Evolutionary conservation across 2,113 vertebrate genomes (phyloP).

Genomic region (Hippocampus abdominalis): DNA sequence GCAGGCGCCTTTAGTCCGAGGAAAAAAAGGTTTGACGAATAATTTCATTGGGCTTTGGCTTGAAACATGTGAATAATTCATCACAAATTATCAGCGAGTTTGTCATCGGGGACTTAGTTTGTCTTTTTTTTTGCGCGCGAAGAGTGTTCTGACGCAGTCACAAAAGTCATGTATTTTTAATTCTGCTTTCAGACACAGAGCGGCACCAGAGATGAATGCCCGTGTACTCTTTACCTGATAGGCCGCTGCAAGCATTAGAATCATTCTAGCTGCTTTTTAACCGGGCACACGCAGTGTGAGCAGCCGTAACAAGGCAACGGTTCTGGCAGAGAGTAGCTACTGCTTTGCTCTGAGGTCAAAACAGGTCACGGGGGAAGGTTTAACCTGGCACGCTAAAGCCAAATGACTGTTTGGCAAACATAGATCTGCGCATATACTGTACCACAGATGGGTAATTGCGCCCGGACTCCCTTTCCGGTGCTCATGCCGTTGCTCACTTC

Average conservation of each 20-base stretch:
- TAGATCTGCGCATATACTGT: slow-evolving; percentile 11
- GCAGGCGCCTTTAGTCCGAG: background rate
- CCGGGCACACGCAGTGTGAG: slow-evolving; percentile 39
- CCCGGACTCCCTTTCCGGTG: background rate
- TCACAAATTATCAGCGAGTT: slow-evolving; percentile 6
- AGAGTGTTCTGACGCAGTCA: slow-evolving; percentile 47
- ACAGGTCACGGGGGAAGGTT: slow-evolving; percentile 45
- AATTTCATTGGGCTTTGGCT: background rate
- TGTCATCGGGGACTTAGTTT: slow-evolving; percentile 16
- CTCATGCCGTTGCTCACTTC: slow-evolving; percentile 15
- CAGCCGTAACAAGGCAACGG: slow-evolving; percentile 45
- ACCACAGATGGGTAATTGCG: slow-evolving; percentile 17
- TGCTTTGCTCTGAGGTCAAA: slow-evolving; percentile 49
- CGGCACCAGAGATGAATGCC: slow-evolving; percentile 57
- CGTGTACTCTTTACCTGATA: slow-evolving; percentile 53
- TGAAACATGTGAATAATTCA: background rate
- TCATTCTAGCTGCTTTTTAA: slow-evolving; percentile 50
- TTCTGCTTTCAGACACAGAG: slow-evolving; percentile 45
- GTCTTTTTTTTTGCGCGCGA: slow-evolving; percentile 34
- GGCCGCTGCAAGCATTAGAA: slow-evolving; percentile 44
- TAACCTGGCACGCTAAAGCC: slow-evolving; percentile 20
- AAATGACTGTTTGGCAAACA: slow-evolving; percentile 30
- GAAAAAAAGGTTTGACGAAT: too few species aligned
- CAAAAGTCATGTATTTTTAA: slow-evolving; percentile 45
- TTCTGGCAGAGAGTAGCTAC: slow-evolving; percentile 42